Evolutionary conservation across 2,888 invertebrate genomes (phyloP).

Genomic region (Caradrina clavipalpis): DNA sequence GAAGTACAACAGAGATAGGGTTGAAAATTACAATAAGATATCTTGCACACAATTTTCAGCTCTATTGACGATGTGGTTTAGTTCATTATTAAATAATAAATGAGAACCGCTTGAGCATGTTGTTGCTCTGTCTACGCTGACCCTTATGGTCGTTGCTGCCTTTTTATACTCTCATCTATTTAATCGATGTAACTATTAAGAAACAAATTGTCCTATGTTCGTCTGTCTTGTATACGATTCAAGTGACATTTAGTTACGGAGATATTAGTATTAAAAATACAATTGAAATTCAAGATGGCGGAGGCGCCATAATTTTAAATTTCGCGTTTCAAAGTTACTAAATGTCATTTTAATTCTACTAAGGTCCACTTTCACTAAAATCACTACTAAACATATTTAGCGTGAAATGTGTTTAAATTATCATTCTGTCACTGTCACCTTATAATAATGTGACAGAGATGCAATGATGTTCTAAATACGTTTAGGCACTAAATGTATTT

Average conservation of each 20-base stretch:
- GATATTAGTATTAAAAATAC: slow-evolving; percentile 9
- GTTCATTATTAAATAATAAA: background rate
- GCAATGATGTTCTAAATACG: no score
- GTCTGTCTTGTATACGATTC: slow-evolving; percentile 45
- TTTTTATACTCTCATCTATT: slow-evolving; percentile 65
- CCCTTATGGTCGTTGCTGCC: slow-evolving; percentile 57
- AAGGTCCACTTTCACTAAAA: no score
- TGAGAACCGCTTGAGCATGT: background rate
- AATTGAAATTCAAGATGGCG: background rate
- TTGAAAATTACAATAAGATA: no score
- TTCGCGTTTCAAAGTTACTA: slow-evolving; percentile 24
- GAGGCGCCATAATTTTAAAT: background rate
- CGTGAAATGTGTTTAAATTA: no score
- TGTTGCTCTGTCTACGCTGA: background rate
- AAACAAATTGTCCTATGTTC: slow-evolving; percentile 44
- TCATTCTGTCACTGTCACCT: no score
- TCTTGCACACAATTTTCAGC: no score
- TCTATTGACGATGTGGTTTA: background rate
- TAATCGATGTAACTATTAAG: slow-evolving; percentile 59
- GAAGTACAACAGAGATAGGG: background rate
- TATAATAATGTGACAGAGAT: no score
- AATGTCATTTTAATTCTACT: slow-evolving; percentile 49
- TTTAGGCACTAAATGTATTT: no score
- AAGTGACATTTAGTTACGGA: slow-evolving; percentile 45
- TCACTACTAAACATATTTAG: no score